Percentiles rank a stretch among this genome's conserved stretches.
These are phyloP conservation scores for Mormoops blainvillei DNA, from an alignment of 2,113 vertebrate genomes.

Conservation along the genomic window DNA sequence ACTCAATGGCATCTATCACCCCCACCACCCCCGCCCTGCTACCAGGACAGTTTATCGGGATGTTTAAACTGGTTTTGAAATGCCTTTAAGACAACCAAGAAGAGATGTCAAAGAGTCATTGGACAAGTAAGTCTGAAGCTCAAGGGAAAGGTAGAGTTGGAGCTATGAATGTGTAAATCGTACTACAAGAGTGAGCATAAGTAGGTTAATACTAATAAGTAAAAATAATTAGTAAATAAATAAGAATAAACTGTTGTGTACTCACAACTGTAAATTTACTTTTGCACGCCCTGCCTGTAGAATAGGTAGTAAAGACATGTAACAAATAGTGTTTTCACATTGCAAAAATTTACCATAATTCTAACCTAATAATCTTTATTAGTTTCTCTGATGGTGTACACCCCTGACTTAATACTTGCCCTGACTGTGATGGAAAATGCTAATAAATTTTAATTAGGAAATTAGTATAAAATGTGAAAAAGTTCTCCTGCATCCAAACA, in stretches of 20 bases:
- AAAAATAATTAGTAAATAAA: neutral
- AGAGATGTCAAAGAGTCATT: neutral
- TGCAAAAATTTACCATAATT: neutral
- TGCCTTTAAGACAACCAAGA: neutral
- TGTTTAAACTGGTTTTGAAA: neutral
- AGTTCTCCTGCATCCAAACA: neutral
- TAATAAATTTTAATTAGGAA: neutral
- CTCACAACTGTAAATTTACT: neutral
- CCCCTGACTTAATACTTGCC: neutral
- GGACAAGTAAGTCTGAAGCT: neutral
- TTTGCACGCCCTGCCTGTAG: neutral
- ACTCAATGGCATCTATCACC: too few relatives aligned
- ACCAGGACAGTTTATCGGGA: neutral
- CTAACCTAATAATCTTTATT: neutral
- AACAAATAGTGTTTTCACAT: neutral
- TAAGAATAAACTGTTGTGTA: neutral
- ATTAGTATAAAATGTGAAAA: neutral
- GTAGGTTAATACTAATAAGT: neutral
- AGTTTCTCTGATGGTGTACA: neutral
- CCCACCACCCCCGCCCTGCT: too few relatives aligned
- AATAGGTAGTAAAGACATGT: neutral
- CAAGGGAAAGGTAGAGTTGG: neutral
- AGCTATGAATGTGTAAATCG: neutral
- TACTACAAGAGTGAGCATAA: neutral
- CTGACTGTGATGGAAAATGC: neutral